phyloP scores from a whole-genome alignment of 2,888 invertebrate species.

The Acanthococcus lagerstroemiae region DNA sequence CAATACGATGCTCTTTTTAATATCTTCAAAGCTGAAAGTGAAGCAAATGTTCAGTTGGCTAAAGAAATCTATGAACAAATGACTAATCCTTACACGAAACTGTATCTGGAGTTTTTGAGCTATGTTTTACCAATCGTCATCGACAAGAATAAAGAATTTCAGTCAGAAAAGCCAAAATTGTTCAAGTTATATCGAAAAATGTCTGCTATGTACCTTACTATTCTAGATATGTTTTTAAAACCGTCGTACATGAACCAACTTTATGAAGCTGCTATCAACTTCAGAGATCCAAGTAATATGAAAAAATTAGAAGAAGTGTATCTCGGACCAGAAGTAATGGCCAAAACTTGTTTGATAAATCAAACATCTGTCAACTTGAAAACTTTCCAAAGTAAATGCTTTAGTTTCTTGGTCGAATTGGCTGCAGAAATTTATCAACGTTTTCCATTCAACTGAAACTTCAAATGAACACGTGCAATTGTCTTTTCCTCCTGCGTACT shows the following conservation, averaged over 20 bases:
- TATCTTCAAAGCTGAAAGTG: conserved; percentile 29
- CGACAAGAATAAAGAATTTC: not conserved
- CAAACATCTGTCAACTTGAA: not conserved
- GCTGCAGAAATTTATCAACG: not conserved
- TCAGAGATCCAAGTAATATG: not conserved
- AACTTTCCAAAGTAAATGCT: not conserved
- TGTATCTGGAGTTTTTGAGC: not conserved
- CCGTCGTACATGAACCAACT: not conserved
- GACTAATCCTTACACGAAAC: not conserved
- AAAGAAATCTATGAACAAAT: not conserved
- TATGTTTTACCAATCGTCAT: conserved; percentile 2
- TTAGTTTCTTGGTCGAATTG: not conserved
- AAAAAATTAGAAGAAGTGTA: not conserved
- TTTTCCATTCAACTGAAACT: conserved; percentile 3
- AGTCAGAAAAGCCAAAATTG: conserved; percentile 2
- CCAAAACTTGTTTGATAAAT: not conserved
- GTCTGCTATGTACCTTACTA: not conserved
- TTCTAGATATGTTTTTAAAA: not conserved
- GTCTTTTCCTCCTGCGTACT: too few species aligned
- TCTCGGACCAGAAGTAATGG: not conserved
- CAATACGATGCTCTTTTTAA: conserved; percentile 33
- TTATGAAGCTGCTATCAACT: not conserved
- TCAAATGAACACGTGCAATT: too few species aligned
- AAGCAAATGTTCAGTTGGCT: not conserved
- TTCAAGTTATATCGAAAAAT: not conserved